Evolutionary conservation across 2,888 invertebrate species (phyloP).

Genomic region (Leptinotarsa peninsularis): DNA sequence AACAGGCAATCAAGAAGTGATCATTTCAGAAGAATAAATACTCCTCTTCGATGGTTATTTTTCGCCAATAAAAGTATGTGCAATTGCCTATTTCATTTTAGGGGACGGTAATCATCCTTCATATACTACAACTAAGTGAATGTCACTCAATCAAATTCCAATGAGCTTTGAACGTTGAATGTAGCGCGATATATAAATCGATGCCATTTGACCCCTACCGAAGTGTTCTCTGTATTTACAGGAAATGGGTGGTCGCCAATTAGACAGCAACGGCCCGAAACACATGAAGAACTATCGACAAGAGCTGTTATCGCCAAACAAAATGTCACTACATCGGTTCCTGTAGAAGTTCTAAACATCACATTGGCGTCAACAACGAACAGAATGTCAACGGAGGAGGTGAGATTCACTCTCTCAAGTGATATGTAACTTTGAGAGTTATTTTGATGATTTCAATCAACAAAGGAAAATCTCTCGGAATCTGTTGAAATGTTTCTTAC

Average conservation of each 20-base stretch:
- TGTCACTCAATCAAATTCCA: background rate
- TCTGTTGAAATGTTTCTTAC: no score
- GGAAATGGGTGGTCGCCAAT: constrained; percentile 63
- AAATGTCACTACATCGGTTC: constrained; percentile 30
- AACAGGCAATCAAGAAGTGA: no score
- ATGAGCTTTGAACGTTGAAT: background rate
- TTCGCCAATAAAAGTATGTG: no score
- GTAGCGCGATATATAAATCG: background rate
- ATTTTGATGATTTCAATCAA: no score
- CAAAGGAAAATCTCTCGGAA: no score
- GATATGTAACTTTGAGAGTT: no score
- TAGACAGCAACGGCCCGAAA: constrained; percentile 54
- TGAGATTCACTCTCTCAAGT: constrained; percentile 1
- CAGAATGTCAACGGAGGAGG: constrained; percentile 31
- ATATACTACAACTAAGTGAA: background rate
- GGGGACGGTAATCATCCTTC: no score
- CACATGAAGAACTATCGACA: constrained; percentile 53
- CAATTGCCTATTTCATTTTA: no score
- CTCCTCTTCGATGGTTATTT: no score
- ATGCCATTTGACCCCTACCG: background rate
- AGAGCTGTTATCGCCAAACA: constrained; percentile 35
- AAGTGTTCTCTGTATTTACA: constrained; percentile 48
- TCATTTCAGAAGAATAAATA: no score
- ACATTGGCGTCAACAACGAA: constrained; percentile 30
- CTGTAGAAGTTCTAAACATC: constrained; percentile 21